Base-by-base conservation (phyloP, 2,113 vertebrate genomes). In the Orycteropus afer region DNA sequence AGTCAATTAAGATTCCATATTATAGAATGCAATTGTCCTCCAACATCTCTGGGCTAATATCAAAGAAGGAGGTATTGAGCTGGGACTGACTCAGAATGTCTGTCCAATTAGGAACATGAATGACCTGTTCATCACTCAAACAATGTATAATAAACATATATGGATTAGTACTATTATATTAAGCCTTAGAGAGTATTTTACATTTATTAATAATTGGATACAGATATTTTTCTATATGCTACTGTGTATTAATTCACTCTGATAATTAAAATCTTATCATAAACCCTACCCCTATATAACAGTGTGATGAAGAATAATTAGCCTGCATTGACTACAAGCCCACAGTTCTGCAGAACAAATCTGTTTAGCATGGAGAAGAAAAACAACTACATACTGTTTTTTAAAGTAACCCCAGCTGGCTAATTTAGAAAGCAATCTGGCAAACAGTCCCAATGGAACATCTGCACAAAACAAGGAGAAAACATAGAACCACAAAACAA, bases 371-470 rank as follows among this genome's bases (percentile, higher is more conserved):
- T 49, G 82, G 94, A 95, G 59, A 88, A 95, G 61, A 86, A 96
- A 95, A 97, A 94, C 96, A 92, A 92, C 94, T 84, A 96, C 93
- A 96, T 90, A 96, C 85, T 96, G 85, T 87, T 97, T 96, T 97
- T 93, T 94, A 96, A 93, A 97, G 90, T 92, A 95, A 97, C 93
- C 95, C 86, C 94, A 95, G 93, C 71, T 96, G 92, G 95, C 96
- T 97, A 96, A 97, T 95, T 96, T 95, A 96, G 95, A 96, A 97
- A 97, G 85, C 73, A 96, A 95, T 92, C 78, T 97, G 83, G 90
- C 77, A 91, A 95, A 95, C 59, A 94, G 86, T 93, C 90, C 89
- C 96, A 96, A 95, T 80, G 88, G 96, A 82, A 96, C 90, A 95
- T 95, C 92, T 90, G 73, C 42, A 96, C 97, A 96, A 91, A 97